These are phyloP conservation scores for Pseudochirops cupreus DNA, from an alignment of 2,797 vertebrate species.

Conservation along the genomic window DNA sequence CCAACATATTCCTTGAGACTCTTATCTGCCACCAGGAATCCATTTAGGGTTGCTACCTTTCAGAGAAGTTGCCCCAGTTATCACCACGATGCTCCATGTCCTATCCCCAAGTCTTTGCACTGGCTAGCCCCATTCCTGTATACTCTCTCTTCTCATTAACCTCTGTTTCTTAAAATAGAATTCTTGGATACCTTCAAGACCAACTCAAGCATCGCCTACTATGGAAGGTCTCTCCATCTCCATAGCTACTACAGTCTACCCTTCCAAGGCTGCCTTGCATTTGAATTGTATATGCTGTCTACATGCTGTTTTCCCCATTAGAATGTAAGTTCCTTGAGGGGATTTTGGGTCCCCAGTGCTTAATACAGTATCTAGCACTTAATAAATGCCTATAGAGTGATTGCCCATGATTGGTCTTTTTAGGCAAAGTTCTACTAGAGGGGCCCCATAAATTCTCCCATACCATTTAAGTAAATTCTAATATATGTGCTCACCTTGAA, in stretches of 20 bases:
- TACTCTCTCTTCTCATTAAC: background rate
- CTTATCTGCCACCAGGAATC: slow-evolving; percentile 20
- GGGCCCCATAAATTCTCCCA: background rate
- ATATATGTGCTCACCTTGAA: background rate
- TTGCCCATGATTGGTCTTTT: background rate
- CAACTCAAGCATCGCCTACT: background rate
- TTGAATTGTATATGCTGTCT: background rate
- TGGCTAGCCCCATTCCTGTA: background rate
- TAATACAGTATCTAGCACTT: background rate
- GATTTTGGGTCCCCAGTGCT: background rate
- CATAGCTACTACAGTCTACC: background rate
- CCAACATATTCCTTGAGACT: slow-evolving; percentile 20
- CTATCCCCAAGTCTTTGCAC: background rate
- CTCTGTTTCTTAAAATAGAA: background rate
- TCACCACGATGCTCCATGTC: background rate
- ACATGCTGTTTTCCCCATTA: background rate
- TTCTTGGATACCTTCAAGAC: background rate
- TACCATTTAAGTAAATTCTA: background rate
- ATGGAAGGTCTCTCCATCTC: background rate
- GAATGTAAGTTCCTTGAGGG: background rate
- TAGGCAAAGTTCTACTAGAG: slow-evolving; percentile 14
- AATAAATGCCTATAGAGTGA: background rate
- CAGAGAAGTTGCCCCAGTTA: slow-evolving; percentile 13
- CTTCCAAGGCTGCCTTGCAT: background rate
- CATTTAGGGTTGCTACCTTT: background rate